These are phyloP conservation scores for Copidosoma aretas DNA, from an alignment of 2,888 invertebrate genomes.

Conservation along the genomic window DNA sequence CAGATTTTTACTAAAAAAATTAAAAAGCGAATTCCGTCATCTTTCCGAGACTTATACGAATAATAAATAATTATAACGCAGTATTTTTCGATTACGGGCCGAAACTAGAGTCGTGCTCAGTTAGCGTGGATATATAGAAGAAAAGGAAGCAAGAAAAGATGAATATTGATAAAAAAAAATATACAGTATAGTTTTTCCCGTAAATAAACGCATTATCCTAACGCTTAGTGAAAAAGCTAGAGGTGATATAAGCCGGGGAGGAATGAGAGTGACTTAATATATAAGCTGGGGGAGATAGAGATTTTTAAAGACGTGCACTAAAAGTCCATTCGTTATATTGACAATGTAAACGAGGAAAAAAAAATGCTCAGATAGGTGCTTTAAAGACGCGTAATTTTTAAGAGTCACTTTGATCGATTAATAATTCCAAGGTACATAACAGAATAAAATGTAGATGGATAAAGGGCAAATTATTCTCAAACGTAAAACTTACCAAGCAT, in stretches of 20 bases:
- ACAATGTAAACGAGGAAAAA: slow-evolving; percentile 37
- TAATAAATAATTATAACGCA: slow-evolving; percentile 43
- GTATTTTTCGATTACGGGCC: slow-evolving; percentile 50
- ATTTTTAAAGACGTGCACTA: not conserved
- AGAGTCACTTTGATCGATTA: slow-evolving; percentile 50
- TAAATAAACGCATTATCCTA: slow-evolving; percentile 39
- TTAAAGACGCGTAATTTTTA: slow-evolving; percentile 56
- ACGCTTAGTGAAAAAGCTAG: slow-evolving; percentile 34
- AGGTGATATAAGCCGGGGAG: slow-evolving; percentile 7
- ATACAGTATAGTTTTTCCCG: slow-evolving; percentile 37
- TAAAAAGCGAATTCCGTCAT: slow-evolving; percentile 41
- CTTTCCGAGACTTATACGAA: slow-evolving; percentile 41
- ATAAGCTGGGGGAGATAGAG: not conserved
- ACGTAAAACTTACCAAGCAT: slow-evolving; percentile 54
- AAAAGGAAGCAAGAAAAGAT: slow-evolving; percentile 14
- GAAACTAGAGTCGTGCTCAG: slow-evolving; percentile 19
- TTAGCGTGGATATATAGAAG: slow-evolving; percentile 29
- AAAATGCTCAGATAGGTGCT: slow-evolving; percentile 58
- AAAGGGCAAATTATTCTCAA: slow-evolving; percentile 57
- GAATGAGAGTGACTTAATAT: not conserved
- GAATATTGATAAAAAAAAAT: slow-evolving; percentile 32
- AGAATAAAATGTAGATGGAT: slow-evolving; percentile 35
- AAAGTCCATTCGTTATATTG: not conserved
- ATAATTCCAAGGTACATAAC: slow-evolving; percentile 35
- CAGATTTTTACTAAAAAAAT: slow-evolving; percentile 39